Evolutionary conservation across 1,140 invertebrate species (phyloP).

Genomic region (Mactra quadrangularis): DNA sequence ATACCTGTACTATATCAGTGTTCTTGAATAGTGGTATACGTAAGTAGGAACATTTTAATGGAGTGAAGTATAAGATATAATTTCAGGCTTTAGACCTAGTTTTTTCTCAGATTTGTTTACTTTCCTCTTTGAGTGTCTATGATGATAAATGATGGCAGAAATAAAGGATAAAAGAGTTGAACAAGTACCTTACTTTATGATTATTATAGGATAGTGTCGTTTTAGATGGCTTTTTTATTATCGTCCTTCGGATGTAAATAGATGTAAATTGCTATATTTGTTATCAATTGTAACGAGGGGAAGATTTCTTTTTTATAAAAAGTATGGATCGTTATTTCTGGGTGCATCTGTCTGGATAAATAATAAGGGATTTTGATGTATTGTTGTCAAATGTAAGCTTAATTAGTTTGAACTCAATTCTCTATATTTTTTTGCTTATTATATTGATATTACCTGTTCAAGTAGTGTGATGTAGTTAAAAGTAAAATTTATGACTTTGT

Average conservation of each 20-base stretch:
- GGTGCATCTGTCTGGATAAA: not conserved
- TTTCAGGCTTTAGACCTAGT: conserved; percentile 39
- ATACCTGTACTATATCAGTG: too few species aligned
- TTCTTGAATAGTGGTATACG: too few species aligned
- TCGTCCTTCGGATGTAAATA: not conserved
- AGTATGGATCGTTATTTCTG: not conserved
- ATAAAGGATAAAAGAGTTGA: conserved; percentile 28
- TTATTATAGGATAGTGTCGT: not conserved
- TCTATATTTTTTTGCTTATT: not conserved
- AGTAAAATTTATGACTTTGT: not conserved
- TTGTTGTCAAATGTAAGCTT: not conserved
- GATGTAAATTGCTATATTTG: not conserved
- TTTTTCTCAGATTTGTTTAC: conserved; percentile 54
- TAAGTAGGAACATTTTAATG: not conserved
- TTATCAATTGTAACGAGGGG: too few species aligned
- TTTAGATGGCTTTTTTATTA: not conserved
- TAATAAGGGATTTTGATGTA: not conserved
- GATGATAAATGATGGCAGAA: conserved; percentile 42
- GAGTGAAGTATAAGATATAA: conserved; percentile 9
- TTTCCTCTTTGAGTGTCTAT: conserved; percentile 41
- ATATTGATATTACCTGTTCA: not conserved
- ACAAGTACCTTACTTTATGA: conserved; percentile 4
- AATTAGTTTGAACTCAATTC: not conserved
- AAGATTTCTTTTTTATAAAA: too few species aligned
- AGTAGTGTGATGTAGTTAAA: not conserved